A percentile compares a stretch with the other conserved stretches of the same genome.
phyloP scores from a whole-genome alignment of 2,888 invertebrate species.

The Philereme transversata region DNA sequence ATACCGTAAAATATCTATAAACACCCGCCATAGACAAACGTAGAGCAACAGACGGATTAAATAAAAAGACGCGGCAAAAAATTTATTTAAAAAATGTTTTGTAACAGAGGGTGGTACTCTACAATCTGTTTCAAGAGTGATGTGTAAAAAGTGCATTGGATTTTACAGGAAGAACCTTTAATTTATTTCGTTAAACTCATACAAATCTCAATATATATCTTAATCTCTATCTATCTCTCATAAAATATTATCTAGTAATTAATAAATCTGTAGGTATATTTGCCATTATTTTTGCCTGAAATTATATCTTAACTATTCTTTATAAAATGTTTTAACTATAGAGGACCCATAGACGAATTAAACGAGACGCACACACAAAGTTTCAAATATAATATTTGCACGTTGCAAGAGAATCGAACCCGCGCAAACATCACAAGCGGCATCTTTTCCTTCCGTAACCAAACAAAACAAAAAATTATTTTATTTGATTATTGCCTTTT shows the following conservation, averaged over 20 bases:
- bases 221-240: too few relatives aligned
- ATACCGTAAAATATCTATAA: slow-evolving; percentile 51
- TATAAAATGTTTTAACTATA: too few relatives aligned
- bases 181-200: too few relatives aligned
- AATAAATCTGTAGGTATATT: too few relatives aligned
- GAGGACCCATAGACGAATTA: too few relatives aligned
- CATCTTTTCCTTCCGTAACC: slow-evolving; percentile 19
- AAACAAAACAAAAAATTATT: slow-evolving; percentile 39
- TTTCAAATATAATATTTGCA: too few relatives aligned
- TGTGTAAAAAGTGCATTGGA: neutral
- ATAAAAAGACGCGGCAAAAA: slow-evolving; percentile 48
- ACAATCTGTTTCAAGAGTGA: neutral
- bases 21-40: slow-evolving; percentile 47
- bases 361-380: too few relatives aligned
- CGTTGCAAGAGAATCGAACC: slow-evolving; percentile 13
- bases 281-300: too few relatives aligned
- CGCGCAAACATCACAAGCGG: slow-evolving; percentile 12
- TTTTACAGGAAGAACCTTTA: neutral
- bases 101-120: slow-evolving; percentile 12
- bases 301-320: too few relatives aligned
- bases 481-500: slow-evolving; percentile 59
- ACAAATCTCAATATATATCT: too few relatives aligned
- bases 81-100: slow-evolving; percentile 20
- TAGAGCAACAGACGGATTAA: slow-evolving; percentile 41
- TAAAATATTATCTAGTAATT: too few relatives aligned